A percentile compares a stretch with the other conserved stretches of the same genome.
Conservation (phyloP, 2,797 vertebrate species). For the Odontamblyopus rebecca region DNA sequence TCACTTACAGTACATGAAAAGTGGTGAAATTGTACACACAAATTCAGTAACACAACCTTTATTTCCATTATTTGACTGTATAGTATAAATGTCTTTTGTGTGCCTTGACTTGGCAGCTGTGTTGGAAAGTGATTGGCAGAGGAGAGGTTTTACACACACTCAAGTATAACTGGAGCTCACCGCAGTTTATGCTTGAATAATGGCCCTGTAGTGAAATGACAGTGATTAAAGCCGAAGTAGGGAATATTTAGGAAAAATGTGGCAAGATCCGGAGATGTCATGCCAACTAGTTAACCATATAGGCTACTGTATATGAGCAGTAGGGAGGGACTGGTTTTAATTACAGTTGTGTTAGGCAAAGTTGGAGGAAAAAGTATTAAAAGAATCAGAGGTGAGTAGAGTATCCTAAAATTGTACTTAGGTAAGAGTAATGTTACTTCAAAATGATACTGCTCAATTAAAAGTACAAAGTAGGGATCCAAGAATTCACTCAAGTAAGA, state of each 20-base stretch:
- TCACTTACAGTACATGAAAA: constrained; percentile 48
- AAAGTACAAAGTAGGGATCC: too few species aligned
- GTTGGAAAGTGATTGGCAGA: constrained; percentile 31
- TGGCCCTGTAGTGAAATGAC: background rate
- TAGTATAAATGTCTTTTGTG: background rate
- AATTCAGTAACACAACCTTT: constrained; percentile 29
- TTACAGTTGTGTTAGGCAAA: background rate
- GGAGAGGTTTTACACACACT: constrained; percentile 35
- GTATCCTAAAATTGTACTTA: too few species aligned
- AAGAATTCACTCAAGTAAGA: too few species aligned
- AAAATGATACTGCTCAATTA: too few species aligned
- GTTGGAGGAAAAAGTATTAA: background rate
- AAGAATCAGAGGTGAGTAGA: too few species aligned
- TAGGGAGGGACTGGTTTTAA: background rate
- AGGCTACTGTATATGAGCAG: background rate
- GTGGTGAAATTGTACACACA: constrained; percentile 26
- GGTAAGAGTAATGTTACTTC: too few species aligned
- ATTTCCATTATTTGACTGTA: constrained; percentile 16
- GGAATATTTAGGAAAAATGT: background rate
- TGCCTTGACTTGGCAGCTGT: constrained; percentile 6
- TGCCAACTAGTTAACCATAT: constrained; percentile 1
- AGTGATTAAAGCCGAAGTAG: constrained; percentile 2
- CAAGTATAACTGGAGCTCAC: background rate
- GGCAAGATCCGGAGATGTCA: background rate
- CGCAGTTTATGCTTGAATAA: background rate